Base-by-base conservation (phyloP, 2,888 invertebrate species). In the Odontomyia ornata region DNA sequence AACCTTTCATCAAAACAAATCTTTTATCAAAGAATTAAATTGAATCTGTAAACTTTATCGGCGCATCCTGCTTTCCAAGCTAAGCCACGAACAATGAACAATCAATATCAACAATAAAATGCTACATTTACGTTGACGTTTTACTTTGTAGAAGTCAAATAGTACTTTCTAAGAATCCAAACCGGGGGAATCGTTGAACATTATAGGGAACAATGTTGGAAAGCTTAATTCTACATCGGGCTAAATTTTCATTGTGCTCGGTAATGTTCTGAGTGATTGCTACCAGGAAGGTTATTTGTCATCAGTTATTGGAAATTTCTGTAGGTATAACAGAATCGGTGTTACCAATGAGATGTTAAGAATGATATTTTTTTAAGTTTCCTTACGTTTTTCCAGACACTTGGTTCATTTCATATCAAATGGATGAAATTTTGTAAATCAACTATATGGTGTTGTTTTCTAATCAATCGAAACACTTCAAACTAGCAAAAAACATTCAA, bases 1-100 rank as follows among this genome's bases (percentile, higher is more conserved):
- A n/a, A n/a, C n/a, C n/a, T n/a, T n/a, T n/a, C n/a, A n/a, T n/a
- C n/a, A n/a, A n/a, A n/a, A n/a, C n/a, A n/a, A n/a, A n/a, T n/a
- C n/a, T n/a, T n/a, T n/a, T n/a, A 78, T 75, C 76, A 75, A 77
- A 75, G 78, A 78, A 77, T 75, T 77, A 78, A 78, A 78, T 78
- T 77, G 77, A 75, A 67, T 75, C 65, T 67, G 67, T 69, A 75
- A 78, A 78, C 47, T 77, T 77, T 78, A 77, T 77, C 75, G 76
- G 47, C 43, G 71, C 62, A 72, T 21, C 25, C 60, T 28, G 18
- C 36, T 21, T 30, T 43, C 46, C 67, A 69, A 5, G 62, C 36
- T n/a, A 18, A 23, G 23, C 5, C 13, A 43, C 13, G 4, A 65
- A 21, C 69, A 47, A 47, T 36, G 57, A 30, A 46, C 73, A 76